Percentiles rank a stretch among this genome's conserved stretches.
phyloP scores from a whole-genome alignment of 2,888 invertebrate genomes.

The Opisthograptis luteolata region DNA sequence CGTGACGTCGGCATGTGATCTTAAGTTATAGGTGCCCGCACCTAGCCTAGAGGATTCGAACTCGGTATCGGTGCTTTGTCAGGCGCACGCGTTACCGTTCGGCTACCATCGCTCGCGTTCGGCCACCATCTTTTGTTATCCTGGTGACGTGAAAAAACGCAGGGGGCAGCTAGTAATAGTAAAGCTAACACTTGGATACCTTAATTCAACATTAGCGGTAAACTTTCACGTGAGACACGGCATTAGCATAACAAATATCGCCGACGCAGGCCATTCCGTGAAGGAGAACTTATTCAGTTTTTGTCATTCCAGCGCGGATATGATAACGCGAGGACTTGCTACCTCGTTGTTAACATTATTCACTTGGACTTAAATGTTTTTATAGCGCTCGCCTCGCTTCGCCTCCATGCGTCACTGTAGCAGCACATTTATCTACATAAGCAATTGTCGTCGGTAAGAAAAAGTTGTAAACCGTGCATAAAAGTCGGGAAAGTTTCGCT shows the following conservation, averaged over 20 bases:
- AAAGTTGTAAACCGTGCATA: constrained; percentile 4
- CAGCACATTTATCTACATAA: neutral
- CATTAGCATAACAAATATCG: constrained; percentile 29
- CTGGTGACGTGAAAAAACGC: no score
- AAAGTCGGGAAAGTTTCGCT: constrained; percentile 3
- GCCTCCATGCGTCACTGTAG: constrained; percentile 3
- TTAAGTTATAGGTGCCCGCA: no score
- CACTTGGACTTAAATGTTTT: constrained; percentile 16
- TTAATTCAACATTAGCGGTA: constrained; percentile 11
- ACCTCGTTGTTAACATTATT: constrained; percentile 15
- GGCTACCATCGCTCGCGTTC: no score
- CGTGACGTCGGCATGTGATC: no score
- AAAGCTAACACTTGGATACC: neutral
- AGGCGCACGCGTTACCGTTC: no score
- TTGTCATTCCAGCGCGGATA: constrained; percentile 20
- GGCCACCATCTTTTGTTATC: no score
- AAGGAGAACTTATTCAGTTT: constrained; percentile 11
- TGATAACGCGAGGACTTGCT: constrained; percentile 15
- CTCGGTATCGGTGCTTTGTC: no score
- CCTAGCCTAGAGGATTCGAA: no score
- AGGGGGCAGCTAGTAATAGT: no score
- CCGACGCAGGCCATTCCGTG: constrained; percentile 7
- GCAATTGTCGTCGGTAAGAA: constrained; percentile 11
- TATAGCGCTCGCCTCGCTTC: constrained; percentile 4
- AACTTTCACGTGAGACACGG: constrained; percentile 19